Base-by-base conservation (phyloP, 2,888 invertebrate species). In the Drosophila subquinaria region DNA sequence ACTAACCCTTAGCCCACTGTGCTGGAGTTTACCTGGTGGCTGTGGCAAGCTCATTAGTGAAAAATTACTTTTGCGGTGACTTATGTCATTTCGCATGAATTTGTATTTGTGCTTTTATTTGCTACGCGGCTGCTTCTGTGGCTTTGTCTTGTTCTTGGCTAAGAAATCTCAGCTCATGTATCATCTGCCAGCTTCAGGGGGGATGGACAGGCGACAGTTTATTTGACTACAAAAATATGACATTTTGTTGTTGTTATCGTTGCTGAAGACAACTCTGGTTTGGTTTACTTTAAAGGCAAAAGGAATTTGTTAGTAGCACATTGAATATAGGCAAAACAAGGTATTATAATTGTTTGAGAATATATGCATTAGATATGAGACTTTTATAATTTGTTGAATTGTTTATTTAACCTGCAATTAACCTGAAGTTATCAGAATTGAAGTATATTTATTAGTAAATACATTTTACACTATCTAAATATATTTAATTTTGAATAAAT, bases 61-160 rank as follows among this genome's bases (percentile, higher is more conserved):
- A 86, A 86, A 86, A 86, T 86, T 86, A 85, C 86, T 86, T 78
- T 78, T 81, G 89, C 76, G 88, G 86, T 89, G 89, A 86, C 89
- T 86, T 86, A 86, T 86, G 88, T 79, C 89, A 76, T 87, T 83
- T 76, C 64, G 84, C 73, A 68, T 70, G 84, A 84, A 84, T 84
- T 84, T 89, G 84, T 84, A 83, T 84, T 83, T 84, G 65, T 81
- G 79, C 73, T 73, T 75, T 82, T 79, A 68, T 75, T 82, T 67
- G 55, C 52, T 48, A 47, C 64, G 56, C 63, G 68, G 66, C 81
- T 87, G 55, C 66, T 64, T 59, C 64, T 62, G 62, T 30, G 81
- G 48, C 60, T 48, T 40, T 47, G 56, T 43, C 56, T 52, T 67
- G 65, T 47, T 69, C 67, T 75, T 57, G 48, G 72, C 65, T 60